Conservation (phyloP, 2,888 invertebrate species). For the Zaprionus lineosus region DNA sequence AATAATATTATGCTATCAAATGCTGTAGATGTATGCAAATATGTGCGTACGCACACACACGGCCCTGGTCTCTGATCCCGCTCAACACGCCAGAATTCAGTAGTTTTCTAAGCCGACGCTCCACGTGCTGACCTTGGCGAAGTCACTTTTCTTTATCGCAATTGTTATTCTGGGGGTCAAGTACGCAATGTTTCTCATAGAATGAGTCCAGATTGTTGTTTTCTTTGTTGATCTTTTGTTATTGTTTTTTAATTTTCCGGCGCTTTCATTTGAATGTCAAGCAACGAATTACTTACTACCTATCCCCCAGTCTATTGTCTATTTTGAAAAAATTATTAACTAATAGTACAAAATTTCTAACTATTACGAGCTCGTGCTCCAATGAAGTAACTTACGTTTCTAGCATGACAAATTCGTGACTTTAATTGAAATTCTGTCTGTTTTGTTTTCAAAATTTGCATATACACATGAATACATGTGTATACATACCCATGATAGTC, state of each 20-base stretch:
- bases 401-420: constrained; percentile 47
- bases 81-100: constrained; percentile 9
- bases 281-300: constrained; percentile 4
- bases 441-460: constrained; percentile 27
- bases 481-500: neutral
- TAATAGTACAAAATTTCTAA: constrained; percentile 16
- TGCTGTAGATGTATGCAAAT: neutral
- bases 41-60: neutral
- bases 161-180: constrained; percentile 48
- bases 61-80: constrained; percentile 15
- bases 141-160: constrained; percentile 66
- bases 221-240: constrained; percentile 5
- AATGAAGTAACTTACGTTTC: constrained; percentile 18
- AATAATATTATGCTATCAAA: too few relatives aligned
- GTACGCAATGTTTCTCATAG: constrained; percentile 44
- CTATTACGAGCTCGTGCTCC: neutral
- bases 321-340: constrained; percentile 2
- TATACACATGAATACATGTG: neutral
- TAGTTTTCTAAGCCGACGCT: constrained; percentile 27
- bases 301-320: constrained; percentile 24
- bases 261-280: neutral
- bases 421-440: constrained; percentile 49
- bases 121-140: constrained; percentile 65
- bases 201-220: constrained; percentile 8
- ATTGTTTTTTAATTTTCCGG: constrained; percentile 12